A percentile compares a stretch with the other conserved stretches of the same genome.
These are phyloP conservation scores for Hyles lineata DNA, from an alignment of 2,888 invertebrate species.

Conservation along the genomic window DNA sequence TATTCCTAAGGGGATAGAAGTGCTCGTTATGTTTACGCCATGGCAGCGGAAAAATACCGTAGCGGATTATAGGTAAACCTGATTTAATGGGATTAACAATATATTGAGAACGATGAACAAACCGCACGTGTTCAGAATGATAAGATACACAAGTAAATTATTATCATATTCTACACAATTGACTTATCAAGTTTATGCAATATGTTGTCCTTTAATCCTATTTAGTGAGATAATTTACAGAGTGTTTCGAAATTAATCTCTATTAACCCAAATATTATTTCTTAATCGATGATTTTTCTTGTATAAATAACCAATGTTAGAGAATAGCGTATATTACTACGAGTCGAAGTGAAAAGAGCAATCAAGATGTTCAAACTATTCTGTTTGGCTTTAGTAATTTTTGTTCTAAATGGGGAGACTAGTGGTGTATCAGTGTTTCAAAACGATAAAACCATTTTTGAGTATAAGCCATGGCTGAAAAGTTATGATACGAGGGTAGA, in stretches of 20 bases:
- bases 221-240: constrained; percentile 36
- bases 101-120: constrained; percentile 48
- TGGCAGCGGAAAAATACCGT: constrained; percentile 39
- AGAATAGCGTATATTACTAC: not conserved
- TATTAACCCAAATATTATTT: constrained; percentile 38
- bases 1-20: too few relatives aligned
- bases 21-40: not conserved
- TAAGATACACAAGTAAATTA: constrained; percentile 41
- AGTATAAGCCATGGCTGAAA: not conserved
- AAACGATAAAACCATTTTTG: not conserved
- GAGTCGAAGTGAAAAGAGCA: not conserved
- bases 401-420: not conserved
- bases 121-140: constrained; percentile 45
- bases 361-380: not conserved
- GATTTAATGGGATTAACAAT: constrained; percentile 46
- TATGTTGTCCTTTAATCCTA: constrained; percentile 35
- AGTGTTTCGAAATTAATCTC: constrained; percentile 32
- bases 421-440: not conserved
- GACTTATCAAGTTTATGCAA: constrained; percentile 37
- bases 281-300: not conserved
- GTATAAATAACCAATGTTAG: not conserved
- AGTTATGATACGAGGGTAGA: constrained; percentile 40
- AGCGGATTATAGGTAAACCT: constrained; percentile 39
- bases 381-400: not conserved
- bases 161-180: constrained; percentile 33